Base-by-base conservation (phyloP, 2,888 invertebrate species). In the Frankliniella intonsa region DNA sequence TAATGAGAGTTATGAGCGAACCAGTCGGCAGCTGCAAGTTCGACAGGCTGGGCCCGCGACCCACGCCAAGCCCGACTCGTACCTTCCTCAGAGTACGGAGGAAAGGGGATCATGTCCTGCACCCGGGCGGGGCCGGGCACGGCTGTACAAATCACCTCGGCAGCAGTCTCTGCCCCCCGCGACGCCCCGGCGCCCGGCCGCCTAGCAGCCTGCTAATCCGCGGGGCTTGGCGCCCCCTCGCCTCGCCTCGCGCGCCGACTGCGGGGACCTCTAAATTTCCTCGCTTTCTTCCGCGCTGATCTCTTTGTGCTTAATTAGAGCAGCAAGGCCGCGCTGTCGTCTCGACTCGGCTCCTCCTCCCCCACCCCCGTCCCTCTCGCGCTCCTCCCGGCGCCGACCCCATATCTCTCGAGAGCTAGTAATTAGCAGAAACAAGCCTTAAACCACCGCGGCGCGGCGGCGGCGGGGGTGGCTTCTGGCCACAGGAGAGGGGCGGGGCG, bases 241-340 rank as follows among this genome's bases (percentile, higher is more conserved):
- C 69, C 7, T 9, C 25, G 69, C 38, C 3, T 2, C 38, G 38
- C 38, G 22, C 69, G 22, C 22, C 25, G 69, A 76, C 69, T 76
- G 69, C 69, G 10, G 69, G 22, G 69, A 76, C 69, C 69, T 76
- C 69, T 76, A 76, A 76, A 76, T 76, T 76, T 25, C 69, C 69
- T 12, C 69, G 69, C 22, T 76, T 76, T 76, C 69, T 76, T 76
- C 69, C 69, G 38, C 38, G 69, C 69, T 76, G 69, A 76, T 76
- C 69, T 76, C 69, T 76, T 76, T 76, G 69, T 76, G 69, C 25
- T 76, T 76, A 76, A 76, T 76, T 76, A 76, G 69, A 25, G 69
- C 69, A 25, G 25, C 22, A 38, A 38, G 38, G 38, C 38, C 38
- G 25, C 22, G 69, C 69, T 76, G 69, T 76, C 69, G 69, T 22